A percentile compares a stretch with the other conserved stretches of the same genome.
Conservation (phyloP, 2,797 vertebrate species). For the Neosalanx taihuensis region DNA sequence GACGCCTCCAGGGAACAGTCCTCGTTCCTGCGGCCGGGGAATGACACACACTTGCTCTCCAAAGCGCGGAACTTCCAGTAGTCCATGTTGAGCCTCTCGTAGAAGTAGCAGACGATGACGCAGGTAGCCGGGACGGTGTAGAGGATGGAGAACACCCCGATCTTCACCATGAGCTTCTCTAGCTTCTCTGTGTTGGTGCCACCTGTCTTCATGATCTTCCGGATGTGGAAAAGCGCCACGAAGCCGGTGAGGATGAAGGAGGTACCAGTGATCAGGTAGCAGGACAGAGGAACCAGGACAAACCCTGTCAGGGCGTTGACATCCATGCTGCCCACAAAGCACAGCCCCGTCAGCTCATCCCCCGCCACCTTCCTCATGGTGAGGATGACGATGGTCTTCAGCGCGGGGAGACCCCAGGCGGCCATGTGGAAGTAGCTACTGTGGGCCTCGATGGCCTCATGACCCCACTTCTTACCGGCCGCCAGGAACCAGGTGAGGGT, state of each 20-base stretch:
- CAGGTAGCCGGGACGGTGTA: constrained; percentile 85
- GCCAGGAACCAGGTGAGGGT: constrained; percentile 88
- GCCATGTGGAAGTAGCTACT: constrained; percentile 89
- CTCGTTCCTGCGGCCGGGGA: constrained; percentile 63
- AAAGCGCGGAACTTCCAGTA: constrained; percentile 77
- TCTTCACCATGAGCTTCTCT: constrained; percentile 88
- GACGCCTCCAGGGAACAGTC: constrained; percentile 80
- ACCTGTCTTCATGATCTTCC: constrained; percentile 85
- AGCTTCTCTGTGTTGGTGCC: constrained; percentile 88
- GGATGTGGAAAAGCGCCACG: constrained; percentile 86
- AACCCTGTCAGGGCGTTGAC: constrained; percentile 77
- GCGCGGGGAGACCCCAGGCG: constrained; percentile 85
- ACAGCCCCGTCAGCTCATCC: constrained; percentile 84
- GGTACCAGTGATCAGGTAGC: constrained; percentile 83
- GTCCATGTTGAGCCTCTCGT: constrained; percentile 83
- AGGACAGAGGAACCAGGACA: constrained; percentile 81
- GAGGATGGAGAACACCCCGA: constrained; percentile 86
- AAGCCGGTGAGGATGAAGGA: constrained; percentile 87
- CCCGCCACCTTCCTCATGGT: constrained; percentile 85
- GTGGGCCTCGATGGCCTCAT: constrained; percentile 85
- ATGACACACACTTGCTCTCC: constrained; percentile 68
- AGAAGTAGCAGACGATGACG: constrained; percentile 85
- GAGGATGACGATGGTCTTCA: constrained; percentile 84
- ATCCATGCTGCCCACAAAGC: constrained; percentile 82
- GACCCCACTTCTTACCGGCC: constrained; percentile 86